Percentiles rank a stretch among this genome's conserved stretches.
Conservation (phyloP, 2,888 invertebrate species). For the Hypena proboscidalis region DNA sequence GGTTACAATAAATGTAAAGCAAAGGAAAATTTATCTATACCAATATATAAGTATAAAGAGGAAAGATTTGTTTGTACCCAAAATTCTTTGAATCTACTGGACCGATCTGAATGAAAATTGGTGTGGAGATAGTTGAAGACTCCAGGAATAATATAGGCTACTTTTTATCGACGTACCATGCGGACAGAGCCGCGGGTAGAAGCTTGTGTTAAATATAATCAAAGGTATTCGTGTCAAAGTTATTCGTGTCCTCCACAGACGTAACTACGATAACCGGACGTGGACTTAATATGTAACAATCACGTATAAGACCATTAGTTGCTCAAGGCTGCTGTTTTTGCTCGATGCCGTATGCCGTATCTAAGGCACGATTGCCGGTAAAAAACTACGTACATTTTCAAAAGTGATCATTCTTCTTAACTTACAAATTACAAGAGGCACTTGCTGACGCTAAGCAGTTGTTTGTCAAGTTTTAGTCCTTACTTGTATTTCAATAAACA, state of each 20-base stretch:
- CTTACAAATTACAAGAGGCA: conserved; percentile 28
- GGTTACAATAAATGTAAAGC: too few relatives aligned
- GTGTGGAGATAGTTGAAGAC: too few relatives aligned
- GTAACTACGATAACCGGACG: conserved; percentile 48
- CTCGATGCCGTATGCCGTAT: conserved; percentile 57
- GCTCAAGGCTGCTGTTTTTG: conserved; percentile 76
- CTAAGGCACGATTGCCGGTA: conserved; percentile 51
- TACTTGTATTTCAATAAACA: conserved; percentile 10
- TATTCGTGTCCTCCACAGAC: conserved; percentile 21
- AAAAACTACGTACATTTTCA: conserved; percentile 29
- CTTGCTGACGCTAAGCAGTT: conserved; percentile 19
- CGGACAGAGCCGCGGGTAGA: too few relatives aligned
- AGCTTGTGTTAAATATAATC: conserved; percentile 8
- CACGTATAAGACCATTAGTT: conserved; percentile 64
- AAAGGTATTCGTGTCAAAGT: conserved; percentile 17
- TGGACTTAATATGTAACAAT: conserved; percentile 62
- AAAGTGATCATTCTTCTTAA: conserved; percentile 30
- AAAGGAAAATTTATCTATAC: too few relatives aligned
- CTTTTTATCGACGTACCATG: too few relatives aligned
- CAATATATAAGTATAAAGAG: too few relatives aligned
- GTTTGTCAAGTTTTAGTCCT: conserved; percentile 1
- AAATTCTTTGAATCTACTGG: too few relatives aligned
- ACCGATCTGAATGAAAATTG: too few relatives aligned
- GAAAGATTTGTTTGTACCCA: too few relatives aligned
- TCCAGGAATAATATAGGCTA: too few relatives aligned